Evolutionary conservation across 2,113 vertebrate species (phyloP).

Genomic region (Rhegmatorhina hoffmannsi): DNA sequence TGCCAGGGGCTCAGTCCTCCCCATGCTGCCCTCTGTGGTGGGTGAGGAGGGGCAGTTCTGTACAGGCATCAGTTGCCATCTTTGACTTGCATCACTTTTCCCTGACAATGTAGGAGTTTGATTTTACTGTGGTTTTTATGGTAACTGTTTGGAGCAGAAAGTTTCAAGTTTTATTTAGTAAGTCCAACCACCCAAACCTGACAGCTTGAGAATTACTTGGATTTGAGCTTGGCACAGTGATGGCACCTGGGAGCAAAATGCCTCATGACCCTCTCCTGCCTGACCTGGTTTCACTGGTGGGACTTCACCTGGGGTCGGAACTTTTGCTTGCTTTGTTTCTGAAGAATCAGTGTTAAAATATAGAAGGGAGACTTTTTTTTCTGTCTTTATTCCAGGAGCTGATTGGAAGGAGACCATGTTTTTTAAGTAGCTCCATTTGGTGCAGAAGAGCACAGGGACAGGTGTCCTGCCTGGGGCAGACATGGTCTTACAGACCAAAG

Average conservation of each 20-base stretch:
- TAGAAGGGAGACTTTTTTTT: background rate
- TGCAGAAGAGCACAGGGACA: background rate
- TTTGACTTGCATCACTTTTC: accelerated
- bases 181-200: background rate
- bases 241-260: background rate
- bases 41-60: background rate
- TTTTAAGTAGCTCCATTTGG: background rate
- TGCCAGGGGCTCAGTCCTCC: background rate
- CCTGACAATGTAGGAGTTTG: background rate
- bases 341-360: background rate
- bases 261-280: background rate
- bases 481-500: background rate
- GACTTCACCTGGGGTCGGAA: background rate
- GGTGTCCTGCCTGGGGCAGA: background rate
- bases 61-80: background rate
- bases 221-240: background rate
- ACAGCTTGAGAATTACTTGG: background rate
- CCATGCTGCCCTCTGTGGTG: accelerated
- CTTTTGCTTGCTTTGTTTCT: background rate
- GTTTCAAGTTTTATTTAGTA: background rate
- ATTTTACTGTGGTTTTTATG: background rate
- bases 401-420: background rate
- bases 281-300: background rate
- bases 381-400: background rate
- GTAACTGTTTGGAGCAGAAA: background rate